Conservation (phyloP, 2,888 invertebrate species). For the Griposia aprilina region DNA sequence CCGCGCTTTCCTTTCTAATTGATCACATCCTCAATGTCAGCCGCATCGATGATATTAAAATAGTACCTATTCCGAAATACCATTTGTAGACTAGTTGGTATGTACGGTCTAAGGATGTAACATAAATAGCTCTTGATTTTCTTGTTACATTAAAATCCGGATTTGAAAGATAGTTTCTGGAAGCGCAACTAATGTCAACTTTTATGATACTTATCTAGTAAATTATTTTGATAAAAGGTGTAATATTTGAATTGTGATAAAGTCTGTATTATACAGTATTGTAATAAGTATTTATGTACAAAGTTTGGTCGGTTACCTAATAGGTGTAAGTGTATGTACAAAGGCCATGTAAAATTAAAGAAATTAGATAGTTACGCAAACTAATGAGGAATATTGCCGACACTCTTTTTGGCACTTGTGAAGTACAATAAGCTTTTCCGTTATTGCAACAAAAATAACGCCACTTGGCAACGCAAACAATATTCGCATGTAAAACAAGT, state of each 20-base stretch:
- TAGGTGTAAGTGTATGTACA: neutral
- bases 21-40: constrained; percentile 62
- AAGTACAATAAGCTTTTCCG: constrained; percentile 55
- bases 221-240: constrained; percentile 23
- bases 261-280: constrained; percentile 14
- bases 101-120: constrained; percentile 24
- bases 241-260: constrained; percentile 49
- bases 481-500: constrained; percentile 51
- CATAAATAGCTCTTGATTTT: constrained; percentile 46
- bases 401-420: constrained; percentile 53
- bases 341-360: constrained; percentile 9
- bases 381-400: constrained; percentile 35
- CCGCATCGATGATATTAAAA: constrained; percentile 40
- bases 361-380: constrained; percentile 18
- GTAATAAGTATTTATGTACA: constrained; percentile 11
- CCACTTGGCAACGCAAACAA: constrained; percentile 57
- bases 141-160: constrained; percentile 47
- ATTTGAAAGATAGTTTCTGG: constrained; percentile 37
- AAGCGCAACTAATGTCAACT: constrained; percentile 24
- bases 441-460: constrained; percentile 58
- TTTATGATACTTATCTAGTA: constrained; percentile 23
- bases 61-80: constrained; percentile 40
- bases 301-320: constrained; percentile 25
- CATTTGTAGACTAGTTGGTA: constrained; percentile 40
- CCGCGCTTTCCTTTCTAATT: constrained; percentile 73